A percentile compares a stretch with the other conserved stretches of the same genome.
Evolutionary conservation across 2,797 vertebrate genomes (phyloP).

Genomic region (Syndactyla subalaris): DNA sequence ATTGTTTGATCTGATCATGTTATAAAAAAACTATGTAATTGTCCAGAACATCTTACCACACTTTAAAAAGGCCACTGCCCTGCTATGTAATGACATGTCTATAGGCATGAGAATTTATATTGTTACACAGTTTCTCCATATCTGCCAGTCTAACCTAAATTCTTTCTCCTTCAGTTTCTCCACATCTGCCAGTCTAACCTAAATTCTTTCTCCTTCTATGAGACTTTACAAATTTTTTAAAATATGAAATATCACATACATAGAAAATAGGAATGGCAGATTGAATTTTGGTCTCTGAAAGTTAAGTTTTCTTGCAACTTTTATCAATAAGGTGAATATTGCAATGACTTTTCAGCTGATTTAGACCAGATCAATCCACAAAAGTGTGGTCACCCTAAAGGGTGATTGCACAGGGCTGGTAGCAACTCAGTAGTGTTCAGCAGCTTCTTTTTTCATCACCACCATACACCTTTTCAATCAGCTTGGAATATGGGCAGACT

Average conservation of each 20-base stretch:
- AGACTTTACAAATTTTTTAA: background rate
- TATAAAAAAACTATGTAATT: background rate
- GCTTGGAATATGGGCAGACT: background rate
- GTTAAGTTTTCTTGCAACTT: background rate
- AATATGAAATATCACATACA: background rate
- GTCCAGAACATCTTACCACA: background rate
- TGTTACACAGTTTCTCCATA: background rate
- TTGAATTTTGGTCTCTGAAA: background rate
- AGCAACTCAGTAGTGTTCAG: background rate
- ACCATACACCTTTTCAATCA: background rate
- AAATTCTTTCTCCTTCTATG: background rate
- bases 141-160: background rate
- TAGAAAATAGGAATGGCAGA: background rate
- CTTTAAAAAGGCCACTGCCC: background rate
- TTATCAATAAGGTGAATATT: background rate
- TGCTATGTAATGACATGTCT: background rate
- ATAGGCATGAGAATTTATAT: background rate
- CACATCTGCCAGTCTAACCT: background rate
- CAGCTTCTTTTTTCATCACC: background rate
- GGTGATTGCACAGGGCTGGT: fast-evolving
- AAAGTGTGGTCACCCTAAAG: background rate
- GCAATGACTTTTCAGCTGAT: background rate
- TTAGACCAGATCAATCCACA: background rate
- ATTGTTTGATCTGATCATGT: background rate
- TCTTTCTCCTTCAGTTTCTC: background rate